phyloP scores from a whole-genome alignment of 2,888 invertebrate genomes.

The Lycia hirtaria region DNA sequence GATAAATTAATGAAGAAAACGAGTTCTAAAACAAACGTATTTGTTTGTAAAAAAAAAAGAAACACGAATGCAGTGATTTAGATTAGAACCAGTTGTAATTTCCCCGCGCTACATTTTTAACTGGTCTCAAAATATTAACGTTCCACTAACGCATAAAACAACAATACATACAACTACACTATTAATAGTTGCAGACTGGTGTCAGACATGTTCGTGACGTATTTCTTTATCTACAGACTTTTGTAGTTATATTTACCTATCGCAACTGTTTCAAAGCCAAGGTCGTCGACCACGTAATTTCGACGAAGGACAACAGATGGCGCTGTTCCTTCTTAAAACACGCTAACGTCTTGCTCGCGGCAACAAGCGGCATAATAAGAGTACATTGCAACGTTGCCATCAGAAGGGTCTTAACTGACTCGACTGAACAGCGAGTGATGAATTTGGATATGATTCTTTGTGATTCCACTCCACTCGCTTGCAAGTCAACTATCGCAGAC shows the following conservation, averaged over 20 bases:
- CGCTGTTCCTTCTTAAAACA: constrained; percentile 45
- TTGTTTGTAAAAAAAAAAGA: constrained; percentile 25
- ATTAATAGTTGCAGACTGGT: constrained; percentile 22
- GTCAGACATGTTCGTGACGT: constrained; percentile 18
- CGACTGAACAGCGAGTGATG: constrained; percentile 84
- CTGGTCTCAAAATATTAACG: constrained; percentile 32
- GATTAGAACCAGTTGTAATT: constrained; percentile 42
- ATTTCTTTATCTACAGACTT: background rate
- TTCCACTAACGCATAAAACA: constrained; percentile 46
- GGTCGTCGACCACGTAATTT: constrained; percentile 50
- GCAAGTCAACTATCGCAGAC: constrained; percentile 75
- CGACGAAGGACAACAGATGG: constrained; percentile 47
- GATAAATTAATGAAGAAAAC: background rate
- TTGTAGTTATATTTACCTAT: constrained; percentile 24
- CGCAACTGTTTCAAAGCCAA: constrained; percentile 57
- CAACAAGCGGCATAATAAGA: constrained; percentile 6
- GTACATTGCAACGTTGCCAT: constrained; percentile 46
- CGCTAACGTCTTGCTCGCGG: constrained; percentile 44
- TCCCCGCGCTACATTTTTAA: constrained; percentile 44
- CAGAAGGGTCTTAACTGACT: constrained; percentile 82
- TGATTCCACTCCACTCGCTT: constrained; percentile 71
- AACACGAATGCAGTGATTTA: constrained; percentile 20
- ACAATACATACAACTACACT: constrained; percentile 14
- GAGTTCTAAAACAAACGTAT: background rate
- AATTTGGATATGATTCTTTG: constrained; percentile 67